These are phyloP conservation scores for Carassius carassius DNA, from an alignment of 2,113 vertebrate species.

Conservation along the genomic window DNA sequence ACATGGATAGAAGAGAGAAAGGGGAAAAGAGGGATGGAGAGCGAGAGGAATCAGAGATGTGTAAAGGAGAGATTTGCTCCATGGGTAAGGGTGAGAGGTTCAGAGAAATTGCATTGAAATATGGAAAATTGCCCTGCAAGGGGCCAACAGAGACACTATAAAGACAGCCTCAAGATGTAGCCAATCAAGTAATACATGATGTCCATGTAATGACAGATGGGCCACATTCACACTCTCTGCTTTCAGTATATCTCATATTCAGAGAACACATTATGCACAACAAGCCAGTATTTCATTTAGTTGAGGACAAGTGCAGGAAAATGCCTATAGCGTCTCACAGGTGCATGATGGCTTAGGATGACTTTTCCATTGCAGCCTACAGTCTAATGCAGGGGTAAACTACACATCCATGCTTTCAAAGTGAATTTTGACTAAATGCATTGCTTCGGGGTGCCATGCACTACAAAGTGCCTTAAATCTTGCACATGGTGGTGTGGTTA, in stretches of 20 bases:
- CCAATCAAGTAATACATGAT: conserved; percentile 35
- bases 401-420: background rate
- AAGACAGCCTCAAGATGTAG: conserved; percentile 32
- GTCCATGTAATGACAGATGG: conserved; percentile 39
- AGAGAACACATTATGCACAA: background rate
- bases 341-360: background rate
- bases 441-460: background rate
- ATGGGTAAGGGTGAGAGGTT: conserved; percentile 30
- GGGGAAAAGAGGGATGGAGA: background rate
- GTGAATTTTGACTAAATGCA: background rate
- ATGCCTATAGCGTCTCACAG: background rate
- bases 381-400: background rate
- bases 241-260: conserved; percentile 12
- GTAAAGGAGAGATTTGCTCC: conserved; percentile 19
- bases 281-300: background rate
- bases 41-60: background rate
- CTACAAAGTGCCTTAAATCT: background rate
- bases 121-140: conserved; percentile 34
- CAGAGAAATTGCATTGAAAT: conserved; percentile 42
- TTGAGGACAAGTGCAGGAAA: background rate
- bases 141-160: conserved; percentile 14
- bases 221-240: conserved; percentile 19
- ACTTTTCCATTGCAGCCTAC: conserved; percentile 2
- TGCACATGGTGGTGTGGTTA: background rate
- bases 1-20: background rate